Evolutionary conservation across 2,113 vertebrate genomes (phyloP).

Genomic region (Solea solea): DNA sequence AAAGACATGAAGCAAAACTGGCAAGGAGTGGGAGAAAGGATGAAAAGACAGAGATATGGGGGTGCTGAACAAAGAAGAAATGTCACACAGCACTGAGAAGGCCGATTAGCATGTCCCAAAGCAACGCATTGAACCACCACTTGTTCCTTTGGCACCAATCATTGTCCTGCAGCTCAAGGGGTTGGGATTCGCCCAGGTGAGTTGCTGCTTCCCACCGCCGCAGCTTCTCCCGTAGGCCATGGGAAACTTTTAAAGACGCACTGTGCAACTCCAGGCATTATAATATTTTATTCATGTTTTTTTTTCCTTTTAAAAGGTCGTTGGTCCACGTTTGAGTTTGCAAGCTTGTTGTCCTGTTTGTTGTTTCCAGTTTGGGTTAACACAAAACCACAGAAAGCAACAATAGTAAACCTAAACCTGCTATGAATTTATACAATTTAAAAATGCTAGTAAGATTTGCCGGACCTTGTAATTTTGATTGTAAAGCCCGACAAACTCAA

Average conservation of each 20-base stretch:
- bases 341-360: no score
- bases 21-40: conserved; percentile 14
- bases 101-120: conserved; percentile 50
- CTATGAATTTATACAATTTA: no score
- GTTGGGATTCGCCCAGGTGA: conserved; percentile 36
- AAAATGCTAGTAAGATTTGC: no score
- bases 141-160: conserved; percentile 13
- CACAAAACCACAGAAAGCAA: no score
- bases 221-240: conserved; percentile 13
- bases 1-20: conserved; percentile 10
- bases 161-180: conserved; percentile 52
- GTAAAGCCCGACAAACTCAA: no score
- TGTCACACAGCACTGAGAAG: not conserved
- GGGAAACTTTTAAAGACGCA: not conserved
- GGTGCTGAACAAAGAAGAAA: not conserved
- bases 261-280: no score
- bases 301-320: no score
- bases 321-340: no score
- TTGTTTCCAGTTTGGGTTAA: no score
- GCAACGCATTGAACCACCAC: conserved; percentile 34
- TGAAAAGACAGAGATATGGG: not conserved
- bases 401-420: no score
- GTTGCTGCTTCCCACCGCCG: conserved; percentile 12
- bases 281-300: no score
- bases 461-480: no score